These are phyloP conservation scores for Accipiter cooperii DNA, from an alignment of 2,113 vertebrate genomes.

Conservation along the genomic window DNA sequence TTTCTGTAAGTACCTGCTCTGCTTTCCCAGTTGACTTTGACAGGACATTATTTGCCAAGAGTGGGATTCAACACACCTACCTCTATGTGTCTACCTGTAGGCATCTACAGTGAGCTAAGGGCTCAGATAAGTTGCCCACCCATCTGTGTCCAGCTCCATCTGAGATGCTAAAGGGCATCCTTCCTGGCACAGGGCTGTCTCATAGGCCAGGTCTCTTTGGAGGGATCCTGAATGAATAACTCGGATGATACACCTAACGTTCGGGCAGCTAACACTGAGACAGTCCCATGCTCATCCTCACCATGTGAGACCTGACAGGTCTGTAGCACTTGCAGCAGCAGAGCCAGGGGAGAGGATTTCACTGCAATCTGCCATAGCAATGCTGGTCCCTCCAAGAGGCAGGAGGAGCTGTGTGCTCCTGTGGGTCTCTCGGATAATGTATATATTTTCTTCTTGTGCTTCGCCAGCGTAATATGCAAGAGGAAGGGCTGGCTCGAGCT, in stretches of 20 bases:
- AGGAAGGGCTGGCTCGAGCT: background rate
- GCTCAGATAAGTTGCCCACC: background rate
- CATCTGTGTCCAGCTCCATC: background rate
- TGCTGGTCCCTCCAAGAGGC: background rate
- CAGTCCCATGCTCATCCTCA: background rate
- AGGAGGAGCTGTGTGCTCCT: background rate
- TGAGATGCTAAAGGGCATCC: background rate
- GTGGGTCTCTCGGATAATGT: background rate
- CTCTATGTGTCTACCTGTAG: background rate
- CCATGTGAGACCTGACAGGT: background rate
- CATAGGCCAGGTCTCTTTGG: background rate
- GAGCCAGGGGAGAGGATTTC: background rate
- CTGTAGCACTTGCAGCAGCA: background rate
- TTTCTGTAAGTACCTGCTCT: background rate
- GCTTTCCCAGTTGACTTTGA: background rate
- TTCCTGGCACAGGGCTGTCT: background rate
- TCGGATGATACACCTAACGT: fast-evolving
- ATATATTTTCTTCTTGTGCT: background rate
- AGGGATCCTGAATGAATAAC: background rate
- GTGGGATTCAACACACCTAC: background rate
- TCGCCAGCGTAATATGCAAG: background rate
- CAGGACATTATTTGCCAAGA: background rate
- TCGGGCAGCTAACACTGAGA: background rate
- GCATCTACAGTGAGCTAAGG: background rate
- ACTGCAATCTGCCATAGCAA: background rate